phyloP scores from a whole-genome alignment of 1,140 invertebrate species.

The Luehdorfia chinensis region DNA sequence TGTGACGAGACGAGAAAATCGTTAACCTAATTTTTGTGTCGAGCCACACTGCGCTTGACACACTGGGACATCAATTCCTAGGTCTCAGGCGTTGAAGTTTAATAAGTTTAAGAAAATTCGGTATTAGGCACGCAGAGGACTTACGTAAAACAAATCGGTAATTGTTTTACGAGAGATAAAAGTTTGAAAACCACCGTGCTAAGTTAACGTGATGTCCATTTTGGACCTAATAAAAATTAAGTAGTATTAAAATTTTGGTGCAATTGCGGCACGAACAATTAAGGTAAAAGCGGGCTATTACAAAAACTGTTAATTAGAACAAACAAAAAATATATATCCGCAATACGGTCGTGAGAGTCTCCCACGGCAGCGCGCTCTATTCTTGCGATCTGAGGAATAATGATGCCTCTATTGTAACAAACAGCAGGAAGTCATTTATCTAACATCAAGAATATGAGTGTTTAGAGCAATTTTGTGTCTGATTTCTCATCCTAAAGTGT shows the following conservation, averaged over 20 bases:
- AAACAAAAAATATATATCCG: conserved; percentile 75
- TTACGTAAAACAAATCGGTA: no score
- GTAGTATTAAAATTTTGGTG: conserved; percentile 18
- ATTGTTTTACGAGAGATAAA: no score
- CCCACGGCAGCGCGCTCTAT: conserved; percentile 62
- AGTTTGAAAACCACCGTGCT: no score
- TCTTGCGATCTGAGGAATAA: conserved; percentile 59
- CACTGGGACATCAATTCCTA: no score
- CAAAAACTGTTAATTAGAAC: conserved; percentile 74
- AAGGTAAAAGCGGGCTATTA: conserved; percentile 70
- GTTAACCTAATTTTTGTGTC: no score
- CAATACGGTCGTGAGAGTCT: conserved; percentile 73
- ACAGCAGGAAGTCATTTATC: conserved; percentile 75
- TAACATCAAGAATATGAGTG: conserved; percentile 75
- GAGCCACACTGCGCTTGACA: no score
- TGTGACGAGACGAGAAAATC: no score
- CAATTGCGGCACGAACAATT: conserved; percentile 46
- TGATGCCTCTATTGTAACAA: conserved; percentile 70
- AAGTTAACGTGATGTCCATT: no score
- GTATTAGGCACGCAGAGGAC: no score
- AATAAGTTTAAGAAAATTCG: no score
- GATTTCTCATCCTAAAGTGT: conserved; percentile 70
- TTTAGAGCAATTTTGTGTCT: conserved; percentile 73
- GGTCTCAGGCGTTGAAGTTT: no score
- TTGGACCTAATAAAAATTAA: no score